phyloP scores from a whole-genome alignment of 2,113 vertebrate species.

The Calypte anna region DNA sequence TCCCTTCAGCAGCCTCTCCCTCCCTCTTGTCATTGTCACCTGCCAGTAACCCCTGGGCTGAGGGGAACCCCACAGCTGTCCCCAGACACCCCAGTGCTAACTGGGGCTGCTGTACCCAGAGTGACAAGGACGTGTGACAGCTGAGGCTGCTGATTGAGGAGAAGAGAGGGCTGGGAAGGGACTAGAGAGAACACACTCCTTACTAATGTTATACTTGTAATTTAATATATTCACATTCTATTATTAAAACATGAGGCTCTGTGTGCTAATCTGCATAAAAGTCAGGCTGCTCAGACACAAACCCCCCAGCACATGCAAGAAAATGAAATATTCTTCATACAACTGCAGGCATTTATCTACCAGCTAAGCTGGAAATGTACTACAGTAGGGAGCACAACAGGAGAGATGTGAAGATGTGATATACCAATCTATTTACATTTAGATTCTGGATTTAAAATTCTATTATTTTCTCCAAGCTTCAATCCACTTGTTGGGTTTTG shows the following conservation, averaged over 20 bases:
- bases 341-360: neutral
- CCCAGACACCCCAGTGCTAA: neutral
- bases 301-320: neutral
- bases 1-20: neutral
- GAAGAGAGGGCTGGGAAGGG: neutral
- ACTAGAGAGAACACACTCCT: neutral
- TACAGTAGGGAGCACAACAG: neutral
- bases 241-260: neutral
- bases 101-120: neutral
- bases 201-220: neutral
- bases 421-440: neutral
- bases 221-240: neutral
- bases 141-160: neutral
- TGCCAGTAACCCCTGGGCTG: neutral
- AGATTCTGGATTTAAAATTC: neutral
- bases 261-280: neutral
- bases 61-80: neutral
- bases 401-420: neutral
- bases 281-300: neutral
- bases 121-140: neutral
- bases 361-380: neutral
- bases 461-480: conserved; percentile 5
- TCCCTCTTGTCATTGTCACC: neutral
- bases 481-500: neutral
- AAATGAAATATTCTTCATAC: neutral